Percentiles rank a stretch among this genome's conserved stretches.
phyloP scores from a whole-genome alignment of 2,797 vertebrate species.

The Rhinella marina region DNA sequence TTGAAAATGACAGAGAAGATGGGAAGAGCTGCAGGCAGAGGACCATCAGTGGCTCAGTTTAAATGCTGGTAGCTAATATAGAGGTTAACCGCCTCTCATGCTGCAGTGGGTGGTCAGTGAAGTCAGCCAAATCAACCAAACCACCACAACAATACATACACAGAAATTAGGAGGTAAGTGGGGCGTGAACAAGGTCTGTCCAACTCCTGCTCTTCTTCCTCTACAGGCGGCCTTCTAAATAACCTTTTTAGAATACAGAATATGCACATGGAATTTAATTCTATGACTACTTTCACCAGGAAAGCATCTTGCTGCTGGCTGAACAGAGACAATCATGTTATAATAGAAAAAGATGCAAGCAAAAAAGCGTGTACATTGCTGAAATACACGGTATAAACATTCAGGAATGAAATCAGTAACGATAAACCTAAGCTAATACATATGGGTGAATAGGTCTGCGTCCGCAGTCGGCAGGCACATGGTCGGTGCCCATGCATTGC shows the following conservation, averaged over 20 bases:
- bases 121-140: conserved; percentile 45
- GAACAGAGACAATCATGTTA: neutral
- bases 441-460: too few species aligned
- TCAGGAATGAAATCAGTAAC: neutral
- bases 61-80: conserved; percentile 53
- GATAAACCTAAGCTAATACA: neutral
- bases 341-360: neutral
- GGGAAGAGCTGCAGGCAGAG: conserved; percentile 30
- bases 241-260: conserved; percentile 29
- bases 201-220: neutral
- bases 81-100: conserved; percentile 19
- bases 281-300: neutral
- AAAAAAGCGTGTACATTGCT: neutral
- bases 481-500: too few species aligned
- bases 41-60: conserved; percentile 44
- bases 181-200: conserved; percentile 41
- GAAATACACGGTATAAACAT: neutral
- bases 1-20: conserved; percentile 49
- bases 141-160: conserved; percentile 19
- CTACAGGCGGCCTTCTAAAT: neutral
- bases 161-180: conserved; percentile 26
- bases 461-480: too few species aligned
- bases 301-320: neutral
- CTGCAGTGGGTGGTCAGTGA: conserved; percentile 29
- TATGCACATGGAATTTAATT: neutral